A percentile compares a stretch with the other conserved stretches of the same genome.
Conservation (phyloP, 2,888 invertebrate genomes). For the Agonopterix arenella region DNA sequence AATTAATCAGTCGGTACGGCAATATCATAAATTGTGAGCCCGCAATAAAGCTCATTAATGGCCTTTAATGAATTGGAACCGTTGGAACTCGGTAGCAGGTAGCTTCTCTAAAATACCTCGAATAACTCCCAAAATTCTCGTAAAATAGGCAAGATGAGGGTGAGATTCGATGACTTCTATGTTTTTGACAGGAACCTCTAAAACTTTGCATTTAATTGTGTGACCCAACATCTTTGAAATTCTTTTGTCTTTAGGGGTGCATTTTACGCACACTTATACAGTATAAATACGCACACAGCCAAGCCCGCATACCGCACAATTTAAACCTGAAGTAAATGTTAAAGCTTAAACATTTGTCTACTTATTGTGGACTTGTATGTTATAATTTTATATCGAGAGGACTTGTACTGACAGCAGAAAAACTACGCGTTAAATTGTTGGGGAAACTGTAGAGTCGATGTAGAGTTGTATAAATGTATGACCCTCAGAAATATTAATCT, state of each 20-base stretch:
- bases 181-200: conserved; percentile 29
- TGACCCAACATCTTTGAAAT: conserved; percentile 34
- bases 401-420: conserved; percentile 15
- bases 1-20: conserved; percentile 53
- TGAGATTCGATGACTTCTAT: conserved; percentile 23
- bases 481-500: too few relatives aligned
- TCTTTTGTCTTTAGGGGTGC: conserved; percentile 12
- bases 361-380: conserved; percentile 1
- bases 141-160: conserved; percentile 45
- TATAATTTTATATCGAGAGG: conserved; percentile 8
- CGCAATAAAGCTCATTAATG: conserved; percentile 63
- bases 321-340: conserved; percentile 1
- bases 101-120: conserved; percentile 42
- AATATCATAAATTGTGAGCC: conserved; percentile 50
- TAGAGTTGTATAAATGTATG: background rate
- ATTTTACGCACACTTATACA: background rate
- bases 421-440: conserved; percentile 19
- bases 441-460: conserved; percentile 16
- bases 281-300: background rate
- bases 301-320: background rate
- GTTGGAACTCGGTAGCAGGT: conserved; percentile 50
- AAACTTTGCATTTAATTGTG: conserved; percentile 51
- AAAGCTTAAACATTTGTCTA: conserved; percentile 21
- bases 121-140: conserved; percentile 48
- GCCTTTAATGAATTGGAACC: conserved; percentile 64